These are phyloP conservation scores for Vultur gryphus DNA, from an alignment of 2,797 vertebrate genomes.

Conservation along the genomic window DNA sequence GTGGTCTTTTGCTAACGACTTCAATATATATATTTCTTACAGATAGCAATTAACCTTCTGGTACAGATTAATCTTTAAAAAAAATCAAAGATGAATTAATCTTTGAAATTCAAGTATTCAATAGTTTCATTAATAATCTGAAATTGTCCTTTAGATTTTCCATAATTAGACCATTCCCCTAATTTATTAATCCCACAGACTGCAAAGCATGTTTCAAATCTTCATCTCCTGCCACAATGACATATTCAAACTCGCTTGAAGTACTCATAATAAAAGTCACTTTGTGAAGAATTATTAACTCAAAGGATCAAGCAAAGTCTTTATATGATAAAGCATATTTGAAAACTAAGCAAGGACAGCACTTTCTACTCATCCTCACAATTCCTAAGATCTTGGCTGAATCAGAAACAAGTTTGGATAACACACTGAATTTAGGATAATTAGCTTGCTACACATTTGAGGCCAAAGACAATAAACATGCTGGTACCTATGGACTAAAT, in stretches of 20 bases:
- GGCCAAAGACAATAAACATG: background rate
- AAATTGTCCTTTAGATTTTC: constrained; percentile 44
- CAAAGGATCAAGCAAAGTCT: constrained; percentile 49
- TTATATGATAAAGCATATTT: background rate
- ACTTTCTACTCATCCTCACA: background rate
- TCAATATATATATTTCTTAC: constrained; percentile 33
- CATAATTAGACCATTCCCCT: constrained; percentile 43
- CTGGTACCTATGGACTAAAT: background rate
- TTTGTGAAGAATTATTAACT: constrained; percentile 62
- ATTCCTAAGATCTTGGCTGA: background rate
- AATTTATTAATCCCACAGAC: constrained; percentile 57
- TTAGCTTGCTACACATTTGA: background rate
- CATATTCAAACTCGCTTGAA: constrained; percentile 55
- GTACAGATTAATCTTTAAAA: constrained; percentile 37
- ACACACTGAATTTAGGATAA: background rate
- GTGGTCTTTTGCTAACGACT: constrained; percentile 17
- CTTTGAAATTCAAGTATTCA: constrained; percentile 39
- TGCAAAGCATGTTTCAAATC: constrained; percentile 46
- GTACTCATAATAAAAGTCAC: constrained; percentile 59
- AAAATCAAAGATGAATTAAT: constrained; percentile 46
- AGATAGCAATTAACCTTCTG: constrained; percentile 56
- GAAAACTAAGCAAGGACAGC: constrained; percentile 6
- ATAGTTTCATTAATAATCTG: constrained; percentile 44
- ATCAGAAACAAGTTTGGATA: background rate
- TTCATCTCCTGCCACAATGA: constrained; percentile 56